A percentile compares a stretch with the other conserved stretches of the same genome.
phyloP scores from a whole-genome alignment of 2,888 invertebrate genomes.

The Eupithecia pulchellata region DNA sequence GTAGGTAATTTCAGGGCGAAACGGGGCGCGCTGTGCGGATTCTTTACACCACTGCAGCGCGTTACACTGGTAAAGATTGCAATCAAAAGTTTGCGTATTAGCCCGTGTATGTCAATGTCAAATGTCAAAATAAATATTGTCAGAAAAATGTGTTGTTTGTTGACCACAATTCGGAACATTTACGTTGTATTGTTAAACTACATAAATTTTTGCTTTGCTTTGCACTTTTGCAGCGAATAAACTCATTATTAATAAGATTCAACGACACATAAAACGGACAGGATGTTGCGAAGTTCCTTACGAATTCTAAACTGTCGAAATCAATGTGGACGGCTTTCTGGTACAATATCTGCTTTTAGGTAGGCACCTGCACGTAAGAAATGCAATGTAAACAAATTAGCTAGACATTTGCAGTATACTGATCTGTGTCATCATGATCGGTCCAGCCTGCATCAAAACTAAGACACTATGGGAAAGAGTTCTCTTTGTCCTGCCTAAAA shows the following conservation, averaged over 20 bases:
- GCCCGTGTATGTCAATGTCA: too few species aligned
- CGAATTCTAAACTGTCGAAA: conserved; percentile 49
- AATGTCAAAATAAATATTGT: too few species aligned
- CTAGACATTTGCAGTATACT: background rate
- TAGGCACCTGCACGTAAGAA: conserved; percentile 32
- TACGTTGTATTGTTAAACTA: background rate
- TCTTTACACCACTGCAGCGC: too few species aligned
- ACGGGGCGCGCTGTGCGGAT: too few species aligned
- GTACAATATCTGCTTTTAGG: conserved; percentile 50
- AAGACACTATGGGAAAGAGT: background rate
- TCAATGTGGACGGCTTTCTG: conserved; percentile 57
- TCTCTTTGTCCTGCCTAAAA: background rate
- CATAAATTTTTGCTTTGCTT: too few species aligned
- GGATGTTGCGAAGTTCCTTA: conserved; percentile 59
- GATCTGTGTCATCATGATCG: too few species aligned
- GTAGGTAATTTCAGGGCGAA: too few species aligned
- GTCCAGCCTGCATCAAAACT: background rate
- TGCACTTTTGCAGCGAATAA: background rate
- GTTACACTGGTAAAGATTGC: too few species aligned
- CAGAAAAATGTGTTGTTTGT: background rate
- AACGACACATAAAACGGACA: conserved; percentile 24
- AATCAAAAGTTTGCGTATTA: too few species aligned
- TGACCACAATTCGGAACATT: too few species aligned
- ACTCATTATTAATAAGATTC: too few species aligned
- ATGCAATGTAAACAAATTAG: background rate